A percentile compares a stretch with the other conserved stretches of the same genome.
These are phyloP conservation scores for Callithrix jacchus DNA, from an alignment of 2,113 vertebrate species.

Conservation along the genomic window DNA sequence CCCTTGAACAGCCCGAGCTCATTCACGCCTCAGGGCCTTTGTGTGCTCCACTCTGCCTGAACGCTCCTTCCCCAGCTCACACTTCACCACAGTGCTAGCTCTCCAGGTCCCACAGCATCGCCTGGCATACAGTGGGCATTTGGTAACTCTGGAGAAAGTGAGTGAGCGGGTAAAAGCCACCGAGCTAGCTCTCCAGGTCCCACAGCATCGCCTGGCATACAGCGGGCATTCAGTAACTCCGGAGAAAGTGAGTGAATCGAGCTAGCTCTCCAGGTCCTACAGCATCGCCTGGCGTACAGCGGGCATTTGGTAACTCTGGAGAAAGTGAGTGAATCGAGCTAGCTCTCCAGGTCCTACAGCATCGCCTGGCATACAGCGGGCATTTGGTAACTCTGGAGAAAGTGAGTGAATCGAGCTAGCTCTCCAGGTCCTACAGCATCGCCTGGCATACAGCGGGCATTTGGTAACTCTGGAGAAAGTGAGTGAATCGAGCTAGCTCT, in stretches of 20 bases:
- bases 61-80: background rate
- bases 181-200: background rate
- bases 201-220: fast-evolving
- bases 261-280: background rate
- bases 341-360: background rate
- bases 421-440: background rate
- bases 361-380: fast-evolving
- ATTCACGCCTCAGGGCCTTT: background rate
- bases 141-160: fast-evolving
- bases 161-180: fast-evolving
- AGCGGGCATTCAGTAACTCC: fast-evolving
- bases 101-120: background rate
- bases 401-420: fast-evolving
- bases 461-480: fast-evolving
- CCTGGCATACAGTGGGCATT: fast-evolving
- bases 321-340: fast-evolving
- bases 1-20: fast-evolving
- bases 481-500: fast-evolving
- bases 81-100: fast-evolving
- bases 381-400: background rate
- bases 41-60: background rate
- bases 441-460: fast-evolving
- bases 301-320: background rate
- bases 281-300: fast-evolving
- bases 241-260: fast-evolving